Conservation (phyloP, 2,797 vertebrate species). For the Gallirallus australis region DNA sequence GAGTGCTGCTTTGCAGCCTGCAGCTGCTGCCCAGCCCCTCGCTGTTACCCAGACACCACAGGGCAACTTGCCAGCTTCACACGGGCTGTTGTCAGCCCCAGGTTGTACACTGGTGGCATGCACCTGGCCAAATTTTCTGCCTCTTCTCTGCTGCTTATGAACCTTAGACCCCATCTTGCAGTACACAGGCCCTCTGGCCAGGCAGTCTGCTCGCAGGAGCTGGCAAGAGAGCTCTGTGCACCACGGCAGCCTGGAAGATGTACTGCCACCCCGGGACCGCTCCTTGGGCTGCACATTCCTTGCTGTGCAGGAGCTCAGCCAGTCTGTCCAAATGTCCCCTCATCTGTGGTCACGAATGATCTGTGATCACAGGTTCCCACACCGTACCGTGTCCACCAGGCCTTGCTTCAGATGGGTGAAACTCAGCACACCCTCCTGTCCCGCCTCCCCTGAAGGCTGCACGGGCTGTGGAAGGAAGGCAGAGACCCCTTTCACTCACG, state of each 20-base stretch:
- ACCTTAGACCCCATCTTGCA: not conserved
- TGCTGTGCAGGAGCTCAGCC: not conserved
- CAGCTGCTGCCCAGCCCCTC: not conserved
- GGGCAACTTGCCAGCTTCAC: not conserved
- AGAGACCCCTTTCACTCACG: rapidly evolving
- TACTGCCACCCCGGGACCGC: not conserved
- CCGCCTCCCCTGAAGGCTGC: not conserved
- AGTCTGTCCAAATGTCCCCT: not conserved
- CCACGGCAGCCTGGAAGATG: not conserved
- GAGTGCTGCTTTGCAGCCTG: slow-evolving; percentile 1
- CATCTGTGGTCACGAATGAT: not conserved
- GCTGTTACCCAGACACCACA: not conserved
- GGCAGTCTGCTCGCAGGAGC: not conserved
- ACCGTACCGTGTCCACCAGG: not conserved
- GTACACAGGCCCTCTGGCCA: not conserved
- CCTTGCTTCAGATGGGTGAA: not conserved
- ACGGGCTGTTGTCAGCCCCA: not conserved
- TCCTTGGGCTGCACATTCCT: not conserved
- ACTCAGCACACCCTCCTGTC: not conserved
- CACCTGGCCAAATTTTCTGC: not conserved
- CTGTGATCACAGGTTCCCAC: not conserved
- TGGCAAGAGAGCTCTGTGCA: not conserved
- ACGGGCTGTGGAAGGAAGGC: not conserved
- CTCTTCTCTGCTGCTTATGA: not conserved
- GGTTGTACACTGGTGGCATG: not conserved